phyloP scores from a whole-genome alignment of 2,888 invertebrate genomes.

The Thumatha senex region DNA sequence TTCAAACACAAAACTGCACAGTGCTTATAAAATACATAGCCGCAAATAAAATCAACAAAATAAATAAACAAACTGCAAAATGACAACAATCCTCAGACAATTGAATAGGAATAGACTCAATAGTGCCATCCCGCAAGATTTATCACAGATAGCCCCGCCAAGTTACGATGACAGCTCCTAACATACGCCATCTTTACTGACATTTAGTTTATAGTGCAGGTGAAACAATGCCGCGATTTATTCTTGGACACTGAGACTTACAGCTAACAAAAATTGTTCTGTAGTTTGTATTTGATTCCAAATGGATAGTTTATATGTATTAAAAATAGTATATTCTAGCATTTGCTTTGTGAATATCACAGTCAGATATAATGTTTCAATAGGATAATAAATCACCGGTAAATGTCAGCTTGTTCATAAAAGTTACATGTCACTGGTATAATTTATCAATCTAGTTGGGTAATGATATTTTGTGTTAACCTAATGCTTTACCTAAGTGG shows the following conservation, averaged over 20 bases:
- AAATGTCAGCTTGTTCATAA: conserved; percentile 2
- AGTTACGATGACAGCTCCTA: conserved; percentile 41
- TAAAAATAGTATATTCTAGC: background rate
- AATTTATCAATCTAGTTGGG: conserved; percentile 1
- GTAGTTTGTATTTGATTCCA: conserved; percentile 2
- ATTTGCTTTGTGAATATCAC: background rate
- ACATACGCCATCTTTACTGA: conserved; percentile 32
- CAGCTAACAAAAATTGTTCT: conserved; percentile 17
- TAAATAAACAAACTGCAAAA: background rate
- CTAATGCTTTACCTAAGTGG: background rate
- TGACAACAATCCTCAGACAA: conserved; percentile 20
- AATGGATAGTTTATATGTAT: background rate
- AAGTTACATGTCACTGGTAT: conserved; percentile 1
- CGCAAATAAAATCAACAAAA: background rate
- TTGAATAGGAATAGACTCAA: conserved; percentile 26
- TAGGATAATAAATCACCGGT: conserved; percentile 2
- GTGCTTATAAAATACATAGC: background rate
- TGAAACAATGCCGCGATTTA: conserved; percentile 40
- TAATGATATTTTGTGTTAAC: conserved; percentile 2
- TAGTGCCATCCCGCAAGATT: conserved; percentile 29
- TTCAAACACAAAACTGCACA: no score
- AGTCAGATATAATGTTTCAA: background rate
- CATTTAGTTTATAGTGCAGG: conserved; percentile 37
- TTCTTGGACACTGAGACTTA: conserved; percentile 26
- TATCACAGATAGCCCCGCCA: conserved; percentile 22